Percentiles rank a stretch among this genome's conserved stretches.
Conservation (phyloP, 2,888 invertebrate genomes). For the Eupithecia pulchellata region DNA sequence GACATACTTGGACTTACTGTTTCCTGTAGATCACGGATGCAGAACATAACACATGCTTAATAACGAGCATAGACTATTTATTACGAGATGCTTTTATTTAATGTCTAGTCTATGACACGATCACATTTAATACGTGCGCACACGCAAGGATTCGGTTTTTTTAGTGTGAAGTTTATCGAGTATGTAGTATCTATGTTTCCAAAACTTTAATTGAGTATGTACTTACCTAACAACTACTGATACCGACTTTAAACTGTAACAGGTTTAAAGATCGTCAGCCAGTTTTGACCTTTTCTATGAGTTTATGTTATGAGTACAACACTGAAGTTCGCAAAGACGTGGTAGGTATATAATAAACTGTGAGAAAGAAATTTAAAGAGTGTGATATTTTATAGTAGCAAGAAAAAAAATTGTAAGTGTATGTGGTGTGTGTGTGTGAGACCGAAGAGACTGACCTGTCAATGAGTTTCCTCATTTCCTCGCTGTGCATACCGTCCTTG, state of each 20-base stretch:
- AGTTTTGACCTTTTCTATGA: neutral
- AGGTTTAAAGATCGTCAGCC: neutral
- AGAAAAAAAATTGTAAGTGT: neutral
- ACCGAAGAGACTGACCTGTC: slow-evolving; percentile 93
- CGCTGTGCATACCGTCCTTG: slow-evolving; percentile 97
- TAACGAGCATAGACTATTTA: slow-evolving; percentile 70
- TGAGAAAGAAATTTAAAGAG: neutral
- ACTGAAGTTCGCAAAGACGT: neutral
- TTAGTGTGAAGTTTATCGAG: slow-evolving; percentile 13
- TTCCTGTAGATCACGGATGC: slow-evolving; percentile 89
- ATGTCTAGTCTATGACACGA: slow-evolving; percentile 50
- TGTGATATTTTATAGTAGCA: neutral
- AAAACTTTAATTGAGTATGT: neutral
- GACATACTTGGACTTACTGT: slow-evolving; percentile 89
- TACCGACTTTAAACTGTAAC: neutral
- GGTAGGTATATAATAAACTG: no score
- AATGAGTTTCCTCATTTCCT: slow-evolving; percentile 98
- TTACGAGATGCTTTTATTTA: slow-evolving; percentile 63
- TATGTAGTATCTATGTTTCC: neutral
- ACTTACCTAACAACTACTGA: neutral
- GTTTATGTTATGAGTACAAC: neutral
- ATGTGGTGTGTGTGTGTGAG: slow-evolving; percentile 49
- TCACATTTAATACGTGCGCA: slow-evolving; percentile 61
- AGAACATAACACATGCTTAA: slow-evolving; percentile 84
- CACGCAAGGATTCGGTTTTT: slow-evolving; percentile 71